Conservation (phyloP, 2,797 vertebrate species). For the Parambassis ranga region DNA sequence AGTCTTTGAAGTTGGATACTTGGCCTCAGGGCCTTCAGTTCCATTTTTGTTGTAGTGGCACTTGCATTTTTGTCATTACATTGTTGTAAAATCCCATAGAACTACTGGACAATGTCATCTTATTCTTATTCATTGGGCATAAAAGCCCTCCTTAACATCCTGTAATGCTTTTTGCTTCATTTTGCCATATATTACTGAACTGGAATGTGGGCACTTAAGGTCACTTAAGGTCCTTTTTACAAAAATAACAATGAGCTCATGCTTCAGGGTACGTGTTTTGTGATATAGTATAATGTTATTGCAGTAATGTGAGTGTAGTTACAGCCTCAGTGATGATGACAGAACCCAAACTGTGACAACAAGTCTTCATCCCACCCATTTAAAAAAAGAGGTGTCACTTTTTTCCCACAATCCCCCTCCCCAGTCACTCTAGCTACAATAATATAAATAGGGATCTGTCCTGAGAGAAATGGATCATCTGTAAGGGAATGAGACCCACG, state of each 20-base stretch:
- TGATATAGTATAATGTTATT: too few relatives aligned
- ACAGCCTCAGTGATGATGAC: too few relatives aligned
- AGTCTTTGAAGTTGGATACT: constrained; percentile 64
- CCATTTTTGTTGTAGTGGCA: constrained; percentile 32
- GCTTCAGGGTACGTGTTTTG: too few relatives aligned
- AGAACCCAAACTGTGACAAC: too few relatives aligned
- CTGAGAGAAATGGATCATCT: constrained; percentile 42
- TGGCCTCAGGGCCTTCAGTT: constrained; percentile 38
- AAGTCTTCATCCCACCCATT: constrained; percentile 6
- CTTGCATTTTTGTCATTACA: constrained; percentile 27
- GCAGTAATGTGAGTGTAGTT: too few relatives aligned
- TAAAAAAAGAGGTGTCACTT: neutral
- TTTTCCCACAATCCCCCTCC: constrained; percentile 1
- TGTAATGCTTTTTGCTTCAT: too few relatives aligned
- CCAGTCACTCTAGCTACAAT: neutral
- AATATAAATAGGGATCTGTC: constrained; percentile 30
- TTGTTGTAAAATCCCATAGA: constrained; percentile 8
- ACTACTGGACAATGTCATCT: constrained; percentile 16
- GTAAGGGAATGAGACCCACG: constrained; percentile 22
- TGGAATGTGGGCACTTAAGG: too few relatives aligned
- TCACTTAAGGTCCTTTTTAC: too few relatives aligned
- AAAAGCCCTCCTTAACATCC: too few relatives aligned
- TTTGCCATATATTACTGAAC: too few relatives aligned
- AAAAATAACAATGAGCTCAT: too few relatives aligned
- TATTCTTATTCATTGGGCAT: too few relatives aligned